Base-by-base conservation (phyloP, 2,888 invertebrate species). In the Nasonovia ribisnigri region DNA sequence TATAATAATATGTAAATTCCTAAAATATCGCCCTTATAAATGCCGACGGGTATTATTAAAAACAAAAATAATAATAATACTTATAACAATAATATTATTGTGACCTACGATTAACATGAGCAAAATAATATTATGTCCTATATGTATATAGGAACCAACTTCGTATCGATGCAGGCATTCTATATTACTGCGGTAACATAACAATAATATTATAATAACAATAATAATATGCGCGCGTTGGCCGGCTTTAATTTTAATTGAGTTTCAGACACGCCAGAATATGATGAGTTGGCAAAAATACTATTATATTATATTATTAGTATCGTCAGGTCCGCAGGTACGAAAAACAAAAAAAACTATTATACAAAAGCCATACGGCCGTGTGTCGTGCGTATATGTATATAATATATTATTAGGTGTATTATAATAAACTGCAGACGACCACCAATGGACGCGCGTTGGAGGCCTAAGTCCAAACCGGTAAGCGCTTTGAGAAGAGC, bases 261-360 rank as follows among this genome's bases (percentile, higher is more conserved):
- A 67, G 48, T 92, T 92, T 92, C 48, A 87, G 92, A 51, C 87
- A 60, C 60, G 87, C 60, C 60, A 67, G 87, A 87, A 42, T 88
- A 60, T 29, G 87, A 92, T 92, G 92, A 92, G 87, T 92, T 92
- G 91, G 87, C 92, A 67, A 92, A 92, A 87, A 60, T 16, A 54
- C 36, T 24, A 48, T 5, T 24, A 84, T 20, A 84, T 51, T 91
- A 91, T 54, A 84, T 10, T 24, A 46, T n/a, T 77, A 77, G 29
- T 51, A 88, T n/a, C 36, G 20, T 77, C 20, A 36, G 6, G 77
- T 43, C 88, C 42, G 48, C 48, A 48, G 48, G 87, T 67, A 92
- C 87, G 92, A 67, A 87, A 92, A 86, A 86, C 77, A 77, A 77
- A 77, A 77, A 77, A 77, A 77, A 84, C 90, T 46, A 46, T 60